These are phyloP conservation scores for Silurus lanzhouensis DNA, from an alignment of 2,797 vertebrate species.

Conservation along the genomic window DNA sequence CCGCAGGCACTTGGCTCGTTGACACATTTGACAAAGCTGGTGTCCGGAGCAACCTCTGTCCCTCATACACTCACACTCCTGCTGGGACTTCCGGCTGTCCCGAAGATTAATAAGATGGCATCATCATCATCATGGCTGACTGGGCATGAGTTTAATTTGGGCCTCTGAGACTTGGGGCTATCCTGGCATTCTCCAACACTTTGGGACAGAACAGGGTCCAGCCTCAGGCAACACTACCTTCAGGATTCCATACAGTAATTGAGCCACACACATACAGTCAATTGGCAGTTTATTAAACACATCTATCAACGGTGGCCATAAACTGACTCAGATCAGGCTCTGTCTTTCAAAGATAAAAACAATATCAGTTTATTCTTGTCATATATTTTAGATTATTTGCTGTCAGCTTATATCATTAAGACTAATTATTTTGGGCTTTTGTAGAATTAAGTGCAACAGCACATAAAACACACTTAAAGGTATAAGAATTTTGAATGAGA, in stretches of 20 bases:
- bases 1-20: constrained; percentile 26
- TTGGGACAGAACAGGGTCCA: constrained; percentile 39
- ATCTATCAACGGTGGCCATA: not conserved
- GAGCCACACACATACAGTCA: constrained; percentile 15
- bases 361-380: not conserved
- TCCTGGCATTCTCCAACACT: constrained; percentile 21
- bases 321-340: not conserved
- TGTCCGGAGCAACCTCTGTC: constrained; percentile 25
- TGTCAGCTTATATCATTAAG: not conserved
- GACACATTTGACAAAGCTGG: constrained; percentile 30
- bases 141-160: constrained; percentile 45
- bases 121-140: constrained; percentile 17
- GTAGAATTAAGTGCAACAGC: not conserved
- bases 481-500: no score
- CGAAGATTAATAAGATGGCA: constrained; percentile 47
- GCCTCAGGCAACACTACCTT: constrained; percentile 37
- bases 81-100: constrained; percentile 32
- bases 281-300: not conserved
- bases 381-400: not conserved
- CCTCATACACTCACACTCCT: constrained; percentile 19
- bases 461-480: no score
- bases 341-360: not conserved
- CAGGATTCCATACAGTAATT: constrained; percentile 17
- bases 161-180: constrained; percentile 32
- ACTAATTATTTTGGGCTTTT: not conserved